Percentiles rank a stretch among this genome's conserved stretches.
Evolutionary conservation across 1,140 invertebrate species (phyloP).

Genomic region (Ooceraea biroi): DNA sequence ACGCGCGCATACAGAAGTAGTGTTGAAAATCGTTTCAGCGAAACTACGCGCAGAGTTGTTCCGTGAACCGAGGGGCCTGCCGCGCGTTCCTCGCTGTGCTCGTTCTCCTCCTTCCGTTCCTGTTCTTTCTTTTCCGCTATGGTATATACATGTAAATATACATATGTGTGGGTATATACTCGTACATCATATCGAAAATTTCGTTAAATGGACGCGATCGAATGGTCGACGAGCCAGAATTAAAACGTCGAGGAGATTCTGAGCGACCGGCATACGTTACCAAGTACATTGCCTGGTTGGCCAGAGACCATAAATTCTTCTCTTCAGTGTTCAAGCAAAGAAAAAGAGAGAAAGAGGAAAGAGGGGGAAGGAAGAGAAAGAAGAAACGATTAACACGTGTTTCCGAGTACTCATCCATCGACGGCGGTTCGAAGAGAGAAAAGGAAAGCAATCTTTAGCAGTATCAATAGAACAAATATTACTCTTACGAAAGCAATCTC

Average conservation of each 20-base stretch:
- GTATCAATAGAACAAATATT: not conserved
- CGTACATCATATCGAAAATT: not conserved
- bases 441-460: not conserved
- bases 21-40: not conserved
- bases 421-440: not conserved
- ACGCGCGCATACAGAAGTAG: conserved; percentile 9
- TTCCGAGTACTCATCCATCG: not conserved
- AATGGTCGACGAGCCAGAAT: conserved; percentile 23
- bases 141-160: too few relatives aligned
- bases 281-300: not conserved
- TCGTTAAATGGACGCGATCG: conserved; percentile 28
- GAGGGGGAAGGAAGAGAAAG: too few relatives aligned
- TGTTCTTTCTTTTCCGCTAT: not conserved
- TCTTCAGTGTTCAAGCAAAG: not conserved
- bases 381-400: not conserved
- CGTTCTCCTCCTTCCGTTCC: not conserved
- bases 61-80: not conserved
- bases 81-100: not conserved
- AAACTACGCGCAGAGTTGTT: conserved; percentile 42
- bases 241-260: conserved; percentile 12
- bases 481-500: conserved; percentile 4
- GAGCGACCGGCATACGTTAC: not conserved
- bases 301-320: not conserved
- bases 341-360: too few relatives aligned
- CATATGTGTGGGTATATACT: too few relatives aligned